Evolutionary conservation across 2,888 invertebrate species (phyloP).

Genomic region (Atrina japonica): DNA sequence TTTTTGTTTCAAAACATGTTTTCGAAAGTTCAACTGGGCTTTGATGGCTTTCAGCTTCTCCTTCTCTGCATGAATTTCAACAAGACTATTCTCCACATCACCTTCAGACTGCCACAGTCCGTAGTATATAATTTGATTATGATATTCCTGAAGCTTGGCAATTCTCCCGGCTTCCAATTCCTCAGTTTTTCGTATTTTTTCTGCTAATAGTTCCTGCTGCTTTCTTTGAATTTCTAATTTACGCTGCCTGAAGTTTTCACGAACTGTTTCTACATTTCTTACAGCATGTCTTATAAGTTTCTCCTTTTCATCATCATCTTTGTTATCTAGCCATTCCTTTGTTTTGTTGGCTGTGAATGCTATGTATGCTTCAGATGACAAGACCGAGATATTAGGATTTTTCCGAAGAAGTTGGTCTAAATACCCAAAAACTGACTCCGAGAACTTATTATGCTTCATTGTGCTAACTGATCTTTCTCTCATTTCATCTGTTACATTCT

Average conservation of each 20-base stretch:
- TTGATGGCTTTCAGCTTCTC: constrained; percentile 44
- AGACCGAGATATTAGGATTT: constrained; percentile 35
- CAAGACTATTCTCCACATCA: constrained; percentile 37
- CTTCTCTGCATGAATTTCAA: constrained; percentile 21
- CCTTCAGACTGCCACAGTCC: constrained; percentile 48
- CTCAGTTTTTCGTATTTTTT: constrained; percentile 15
- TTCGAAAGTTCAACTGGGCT: constrained; percentile 46
- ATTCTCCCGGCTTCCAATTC: constrained; percentile 34
- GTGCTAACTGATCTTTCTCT: constrained; percentile 11
- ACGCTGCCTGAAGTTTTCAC: constrained; percentile 31
- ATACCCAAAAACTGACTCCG: constrained; percentile 29
- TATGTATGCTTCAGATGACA: constrained; percentile 47
- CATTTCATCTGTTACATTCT: constrained; percentile 19
- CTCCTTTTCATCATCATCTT: constrained; percentile 34
- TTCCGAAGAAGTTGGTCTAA: constrained; percentile 8
- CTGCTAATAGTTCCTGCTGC: constrained; percentile 20
- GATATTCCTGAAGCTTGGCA: constrained; percentile 32
- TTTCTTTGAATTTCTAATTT: constrained; percentile 32
- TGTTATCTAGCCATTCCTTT: constrained; percentile 32
- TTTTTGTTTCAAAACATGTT: constrained; percentile 46
- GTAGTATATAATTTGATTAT: constrained; percentile 39
- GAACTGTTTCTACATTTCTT: constrained; percentile 23
- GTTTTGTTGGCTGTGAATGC: constrained; percentile 50
- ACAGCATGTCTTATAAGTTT: constrained; percentile 26
- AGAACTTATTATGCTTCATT: constrained; percentile 45